These are phyloP conservation scores for Trissolcus brochymenae DNA, from an alignment of 2,888 invertebrate genomes.

Conservation along the genomic window DNA sequence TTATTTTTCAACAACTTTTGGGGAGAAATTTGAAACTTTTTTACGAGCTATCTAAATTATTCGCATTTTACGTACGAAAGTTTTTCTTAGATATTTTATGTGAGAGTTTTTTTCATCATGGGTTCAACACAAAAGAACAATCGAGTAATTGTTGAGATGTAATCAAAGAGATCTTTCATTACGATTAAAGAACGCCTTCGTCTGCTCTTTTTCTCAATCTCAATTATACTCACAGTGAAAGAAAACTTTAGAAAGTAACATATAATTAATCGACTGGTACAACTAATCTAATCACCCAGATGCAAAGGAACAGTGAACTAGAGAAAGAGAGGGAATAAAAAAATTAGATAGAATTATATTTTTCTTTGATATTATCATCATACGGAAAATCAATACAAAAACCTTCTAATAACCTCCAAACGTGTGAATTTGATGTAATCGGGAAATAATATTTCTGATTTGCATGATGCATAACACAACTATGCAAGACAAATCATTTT, in stretches of 20 bases:
- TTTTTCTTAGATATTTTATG: constrained; percentile 43
- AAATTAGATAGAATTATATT: constrained; percentile 19
- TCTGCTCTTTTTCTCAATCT: constrained; percentile 52
- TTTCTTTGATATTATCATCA: neutral
- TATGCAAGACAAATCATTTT: no score
- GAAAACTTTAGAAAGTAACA: constrained; percentile 57
- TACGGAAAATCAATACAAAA: neutral
- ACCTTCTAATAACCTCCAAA: neutral
- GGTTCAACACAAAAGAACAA: constrained; percentile 50
- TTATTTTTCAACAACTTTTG: no score
- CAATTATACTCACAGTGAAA: constrained; percentile 53
- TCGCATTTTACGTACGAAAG: constrained; percentile 25
- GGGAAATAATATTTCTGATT: no score
- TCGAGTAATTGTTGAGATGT: constrained; percentile 57
- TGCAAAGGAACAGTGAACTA: neutral
- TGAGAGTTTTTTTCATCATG: constrained; percentile 49
- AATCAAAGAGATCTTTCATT: constrained; percentile 58
- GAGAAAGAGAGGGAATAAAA: neutral
- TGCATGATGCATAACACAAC: no score
- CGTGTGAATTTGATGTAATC: no score
- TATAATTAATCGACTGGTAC: constrained; percentile 55
- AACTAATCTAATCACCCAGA: constrained; percentile 42
- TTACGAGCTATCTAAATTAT: constrained; percentile 15
- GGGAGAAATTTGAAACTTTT: neutral
- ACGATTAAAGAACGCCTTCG: constrained; percentile 55